A percentile compares a stretch with the other conserved stretches of the same genome.
These are phyloP conservation scores for Rhea americana DNA, from an alignment of 2,113 vertebrate genomes.

Conservation along the genomic window DNA sequence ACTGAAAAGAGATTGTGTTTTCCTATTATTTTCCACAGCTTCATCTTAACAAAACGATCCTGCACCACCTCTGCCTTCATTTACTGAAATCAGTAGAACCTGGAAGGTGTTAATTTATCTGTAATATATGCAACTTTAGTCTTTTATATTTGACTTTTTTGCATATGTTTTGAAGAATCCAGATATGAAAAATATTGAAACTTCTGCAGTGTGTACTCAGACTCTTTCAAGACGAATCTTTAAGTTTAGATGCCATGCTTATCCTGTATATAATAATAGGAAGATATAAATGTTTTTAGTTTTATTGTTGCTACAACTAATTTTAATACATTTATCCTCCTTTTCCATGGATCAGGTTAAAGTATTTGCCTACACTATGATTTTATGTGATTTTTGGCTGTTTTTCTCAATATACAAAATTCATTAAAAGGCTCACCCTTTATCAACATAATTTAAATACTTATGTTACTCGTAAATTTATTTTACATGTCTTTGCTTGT, in stretches of 20 bases:
- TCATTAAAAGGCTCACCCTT: neutral
- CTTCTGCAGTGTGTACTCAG: neutral
- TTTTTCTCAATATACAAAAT: neutral
- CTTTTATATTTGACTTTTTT: neutral
- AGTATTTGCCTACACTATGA: neutral
- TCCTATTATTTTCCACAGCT: neutral
- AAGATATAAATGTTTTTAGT: neutral
- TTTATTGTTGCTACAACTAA: neutral
- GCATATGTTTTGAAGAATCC: neutral
- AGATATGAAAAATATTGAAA: neutral
- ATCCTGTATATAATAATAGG: neutral
- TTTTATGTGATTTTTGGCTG: neutral
- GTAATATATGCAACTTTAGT: neutral
- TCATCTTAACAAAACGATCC: neutral
- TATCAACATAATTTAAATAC: neutral
- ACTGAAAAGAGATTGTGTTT: neutral
- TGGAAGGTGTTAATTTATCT: neutral
- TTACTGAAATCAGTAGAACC: neutral
- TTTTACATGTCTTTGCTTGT: neutral
- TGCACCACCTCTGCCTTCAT: neutral
- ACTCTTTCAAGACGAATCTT: neutral
- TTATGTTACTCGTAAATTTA: neutral
- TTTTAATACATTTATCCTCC: neutral
- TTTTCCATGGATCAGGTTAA: neutral
- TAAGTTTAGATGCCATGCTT: rapidly evolving